Evolutionary conservation across 1,140 invertebrate species (phyloP).

Genomic region (Spodoptera frugiperda): DNA sequence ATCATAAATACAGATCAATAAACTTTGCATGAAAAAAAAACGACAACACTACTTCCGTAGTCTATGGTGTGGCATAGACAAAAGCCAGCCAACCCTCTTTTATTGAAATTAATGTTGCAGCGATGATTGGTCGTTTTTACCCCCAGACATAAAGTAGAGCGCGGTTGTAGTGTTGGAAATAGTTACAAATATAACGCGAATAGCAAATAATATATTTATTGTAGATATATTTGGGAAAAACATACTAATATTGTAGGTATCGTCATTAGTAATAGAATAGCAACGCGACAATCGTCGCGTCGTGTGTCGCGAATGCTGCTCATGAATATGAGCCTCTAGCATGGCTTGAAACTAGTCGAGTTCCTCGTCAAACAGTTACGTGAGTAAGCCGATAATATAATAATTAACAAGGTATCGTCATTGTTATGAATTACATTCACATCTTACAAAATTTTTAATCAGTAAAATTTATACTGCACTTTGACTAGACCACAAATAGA

Average conservation of each 20-base stretch:
- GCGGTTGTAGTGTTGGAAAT: not conserved
- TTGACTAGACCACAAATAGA: too few species aligned
- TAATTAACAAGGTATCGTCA: too few species aligned
- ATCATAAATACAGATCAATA: not conserved
- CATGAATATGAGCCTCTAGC: too few species aligned
- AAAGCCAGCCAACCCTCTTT: constrained; percentile 37
- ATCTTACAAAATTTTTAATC: too few species aligned
- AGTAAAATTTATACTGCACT: too few species aligned
- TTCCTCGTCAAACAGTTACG: too few species aligned
- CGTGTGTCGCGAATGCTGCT: too few species aligned
- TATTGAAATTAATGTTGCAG: constrained; percentile 54
- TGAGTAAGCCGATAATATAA: too few species aligned
- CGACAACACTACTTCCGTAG: constrained; percentile 35
- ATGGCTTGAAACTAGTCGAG: too few species aligned
- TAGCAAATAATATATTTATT: not conserved
- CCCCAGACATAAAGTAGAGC: constrained; percentile 29
- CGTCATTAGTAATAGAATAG: too few species aligned
- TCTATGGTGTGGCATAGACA: constrained; percentile 30
- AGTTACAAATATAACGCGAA: constrained; percentile 26
- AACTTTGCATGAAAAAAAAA: constrained; percentile 9
- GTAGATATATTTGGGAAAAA: not conserved
- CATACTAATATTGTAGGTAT: not conserved
- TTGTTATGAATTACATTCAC: too few species aligned
- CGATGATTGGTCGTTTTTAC: constrained; percentile 45
- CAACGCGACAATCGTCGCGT: too few species aligned